phyloP scores from a whole-genome alignment of 2,888 invertebrate species.

The Stenurella melanura region DNA sequence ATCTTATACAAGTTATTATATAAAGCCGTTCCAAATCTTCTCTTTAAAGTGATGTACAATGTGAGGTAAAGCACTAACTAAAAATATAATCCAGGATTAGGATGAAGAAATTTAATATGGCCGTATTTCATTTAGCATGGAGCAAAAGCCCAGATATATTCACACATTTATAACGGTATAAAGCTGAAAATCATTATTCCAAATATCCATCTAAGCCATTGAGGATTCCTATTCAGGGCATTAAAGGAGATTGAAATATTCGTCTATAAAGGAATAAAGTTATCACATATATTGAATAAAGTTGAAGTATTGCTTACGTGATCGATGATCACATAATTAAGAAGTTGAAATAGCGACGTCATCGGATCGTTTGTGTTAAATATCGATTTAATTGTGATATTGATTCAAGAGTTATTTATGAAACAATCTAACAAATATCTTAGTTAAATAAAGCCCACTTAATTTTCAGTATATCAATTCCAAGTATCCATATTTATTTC shows the following conservation, averaged over 20 bases:
- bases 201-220: constrained; percentile 2
- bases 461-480: too few relatives aligned
- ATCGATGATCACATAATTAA: not conserved
- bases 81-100: not conserved
- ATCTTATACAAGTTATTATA: too few relatives aligned
- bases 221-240: not conserved
- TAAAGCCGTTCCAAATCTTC: not conserved
- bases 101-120: not conserved
- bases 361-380: too few relatives aligned
- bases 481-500: too few relatives aligned
- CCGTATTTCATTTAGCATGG: not conserved
- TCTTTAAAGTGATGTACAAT: not conserved
- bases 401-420: too few relatives aligned
- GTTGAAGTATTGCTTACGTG: not conserved
- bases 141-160: not conserved
- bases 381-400: too few relatives aligned
- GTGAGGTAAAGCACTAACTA: not conserved
- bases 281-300: not conserved
- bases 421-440: too few relatives aligned
- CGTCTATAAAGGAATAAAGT: not conserved
- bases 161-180: constrained; percentile 6
- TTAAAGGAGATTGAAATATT: not conserved
- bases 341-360: not conserved
- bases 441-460: too few relatives aligned
- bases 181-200: not conserved